Base-by-base conservation (phyloP, 2,113 vertebrate genomes). In the Leucopsar rothschildi region DNA sequence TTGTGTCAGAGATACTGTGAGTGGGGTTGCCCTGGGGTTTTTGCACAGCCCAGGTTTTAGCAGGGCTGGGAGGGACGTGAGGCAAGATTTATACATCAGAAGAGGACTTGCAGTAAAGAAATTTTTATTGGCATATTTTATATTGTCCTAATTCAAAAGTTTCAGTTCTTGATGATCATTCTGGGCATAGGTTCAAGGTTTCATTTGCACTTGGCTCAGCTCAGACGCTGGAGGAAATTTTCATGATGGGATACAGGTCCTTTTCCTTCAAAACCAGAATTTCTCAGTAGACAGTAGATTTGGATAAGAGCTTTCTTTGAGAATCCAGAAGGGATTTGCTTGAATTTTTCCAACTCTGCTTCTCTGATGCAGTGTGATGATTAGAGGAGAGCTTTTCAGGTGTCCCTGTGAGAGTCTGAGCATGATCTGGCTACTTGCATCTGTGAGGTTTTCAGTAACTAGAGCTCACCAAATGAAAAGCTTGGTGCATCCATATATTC, bases 121-220 rank as follows among this genome's bases (percentile, higher is more conserved):
- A 42, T 83, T 96, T 90, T 93, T 90, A 78, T 88, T 96, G 93
- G 68, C 78, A 81, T 92, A 72, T 92, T 79, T 84, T 88, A 61
- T 78, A 78, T 81, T 83, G 60, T 92, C 60, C 76, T 91, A 68
- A 86, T 92, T 84, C 6, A 5, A 69, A 90, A 88, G 61, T 79
- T 95, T 90, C 53, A 61, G 7, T 94, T 95, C 76, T 60, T 76
- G 69, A 68, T 86, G 76, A 92, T 94, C 79, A n/a, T 56, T 65
- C 93, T 76, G 90, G 92, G 93, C 90, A 35, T 15, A 47, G 37
- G 61, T 94, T 96, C 96, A 95, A 86, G 65, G 72, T 88, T 95
- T 93, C 86, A 82, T 88, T 90, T 93, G 88, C 35, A 9, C 52
- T 96, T 96, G 92, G 88, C 93, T 94, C 72, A 47, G 76, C n/a